A percentile compares a stretch with the other conserved stretches of the same genome.
phyloP scores from a whole-genome alignment of 2,797 vertebrate genomes.

The Gadopsis marmoratus region DNA sequence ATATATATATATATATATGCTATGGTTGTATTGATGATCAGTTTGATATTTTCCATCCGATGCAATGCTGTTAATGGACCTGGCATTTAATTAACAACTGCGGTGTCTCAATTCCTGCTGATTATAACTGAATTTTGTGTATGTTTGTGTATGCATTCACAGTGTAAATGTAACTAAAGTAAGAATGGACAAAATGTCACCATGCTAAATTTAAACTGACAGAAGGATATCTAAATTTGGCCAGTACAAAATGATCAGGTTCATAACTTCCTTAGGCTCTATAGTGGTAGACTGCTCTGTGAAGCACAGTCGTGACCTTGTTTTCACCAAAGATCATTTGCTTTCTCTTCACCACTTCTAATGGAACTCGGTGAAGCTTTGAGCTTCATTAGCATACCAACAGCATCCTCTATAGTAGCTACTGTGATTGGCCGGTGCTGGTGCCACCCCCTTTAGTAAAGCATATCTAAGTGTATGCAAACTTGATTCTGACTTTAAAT shows the following conservation, averaged over 20 bases:
- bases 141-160: neutral
- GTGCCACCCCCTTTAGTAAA: too few species aligned
- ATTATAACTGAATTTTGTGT: neutral
- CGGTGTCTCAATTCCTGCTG: neutral
- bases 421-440: neutral
- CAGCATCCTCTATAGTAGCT: neutral
- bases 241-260: neutral
- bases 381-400: neutral
- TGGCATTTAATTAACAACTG: neutral
- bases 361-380: neutral
- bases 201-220: neutral
- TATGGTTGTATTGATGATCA: conserved; percentile 7
- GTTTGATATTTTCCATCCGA: neutral
- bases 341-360: neutral
- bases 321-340: neutral
- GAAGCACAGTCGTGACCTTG: neutral
- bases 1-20: neutral
- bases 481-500: neutral
- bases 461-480: neutral
- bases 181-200: neutral
- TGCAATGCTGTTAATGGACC: neutral
- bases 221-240: neutral
- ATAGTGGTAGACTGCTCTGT: neutral
- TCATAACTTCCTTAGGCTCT: neutral
- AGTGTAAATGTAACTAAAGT: neutral